phyloP scores from a whole-genome alignment of 2,888 invertebrate genomes.

The Drosophila ochracea region DNA sequence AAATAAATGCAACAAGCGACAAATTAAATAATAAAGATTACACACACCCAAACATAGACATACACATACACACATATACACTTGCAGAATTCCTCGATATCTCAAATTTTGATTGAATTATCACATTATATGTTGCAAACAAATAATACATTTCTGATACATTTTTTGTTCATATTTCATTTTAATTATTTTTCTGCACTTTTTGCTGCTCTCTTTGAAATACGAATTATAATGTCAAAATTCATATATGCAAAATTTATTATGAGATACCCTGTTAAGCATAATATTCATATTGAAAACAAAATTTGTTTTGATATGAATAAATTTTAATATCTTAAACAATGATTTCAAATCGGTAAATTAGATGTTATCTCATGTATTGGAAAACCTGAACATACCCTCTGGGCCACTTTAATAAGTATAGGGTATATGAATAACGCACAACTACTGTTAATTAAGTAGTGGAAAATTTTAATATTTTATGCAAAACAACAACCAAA shows the following conservation, averaged over 20 bases:
- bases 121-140: conserved; percentile 50
- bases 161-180: conserved; percentile 45
- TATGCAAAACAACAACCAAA: conserved; percentile 27
- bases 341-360: neutral
- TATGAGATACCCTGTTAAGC: conserved; percentile 8
- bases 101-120: conserved; percentile 71
- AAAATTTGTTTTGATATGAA: neutral
- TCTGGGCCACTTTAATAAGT: too few relatives aligned
- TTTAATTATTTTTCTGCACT: conserved; percentile 30
- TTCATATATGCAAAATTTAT: fast-evolving
- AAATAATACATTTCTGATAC: conserved; percentile 30
- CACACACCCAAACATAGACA: conserved; percentile 22
- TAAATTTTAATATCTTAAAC: neutral
- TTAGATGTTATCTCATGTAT: neutral
- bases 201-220: conserved; percentile 29
- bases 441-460: conserved; percentile 40
- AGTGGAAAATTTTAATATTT: conserved; percentile 24
- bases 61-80: neutral
- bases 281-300: too few relatives aligned
- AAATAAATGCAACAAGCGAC: conserved; percentile 52
- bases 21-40: conserved; percentile 76
- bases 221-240: neutral
- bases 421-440: conserved; percentile 8
- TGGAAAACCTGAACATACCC: neutral
- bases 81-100: conserved; percentile 17